These are phyloP conservation scores for Pachyrhynchus sulphureomaculatus DNA, from an alignment of 1,140 invertebrate species.

Conservation along the genomic window DNA sequence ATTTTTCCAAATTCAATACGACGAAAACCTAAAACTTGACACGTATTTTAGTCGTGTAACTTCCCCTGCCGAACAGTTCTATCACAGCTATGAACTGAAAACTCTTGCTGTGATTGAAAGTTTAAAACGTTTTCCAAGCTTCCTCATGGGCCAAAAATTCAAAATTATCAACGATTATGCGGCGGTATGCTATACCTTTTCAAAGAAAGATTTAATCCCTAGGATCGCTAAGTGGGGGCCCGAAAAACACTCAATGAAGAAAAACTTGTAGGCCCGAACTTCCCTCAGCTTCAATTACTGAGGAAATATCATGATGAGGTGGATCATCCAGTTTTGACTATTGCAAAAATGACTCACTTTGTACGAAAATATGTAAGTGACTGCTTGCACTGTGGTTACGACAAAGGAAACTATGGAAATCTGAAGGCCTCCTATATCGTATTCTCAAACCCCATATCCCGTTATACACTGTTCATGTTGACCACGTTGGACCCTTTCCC, in stretches of 20 bases:
- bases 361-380: constrained; percentile 18
- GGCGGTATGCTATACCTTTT: constrained; percentile 28
- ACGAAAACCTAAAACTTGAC: constrained; percentile 25
- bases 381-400: constrained; percentile 19
- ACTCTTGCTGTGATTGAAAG: constrained; percentile 39
- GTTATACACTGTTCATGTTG: too few relatives aligned
- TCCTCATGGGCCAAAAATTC: constrained; percentile 35
- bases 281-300: constrained; percentile 1
- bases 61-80: constrained; percentile 36
- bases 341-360: constrained; percentile 15
- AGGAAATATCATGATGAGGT: constrained; percentile 23
- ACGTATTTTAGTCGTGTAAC: constrained; percentile 47
- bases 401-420: constrained; percentile 2
- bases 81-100: constrained; percentile 31
- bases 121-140: constrained; percentile 38
- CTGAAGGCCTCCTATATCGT: constrained; percentile 12
- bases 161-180: constrained; percentile 42
- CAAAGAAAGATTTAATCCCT: constrained; percentile 34
- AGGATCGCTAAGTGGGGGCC: constrained; percentile 47
- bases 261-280: constrained; percentile 5
- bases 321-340: constrained; percentile 5
- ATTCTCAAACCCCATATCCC: too few relatives aligned
- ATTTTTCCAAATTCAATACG: constrained; percentile 11
- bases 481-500: too few relatives aligned
- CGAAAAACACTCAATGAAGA: constrained; percentile 12